A percentile compares a stretch with the other conserved stretches of the same genome.
phyloP scores from a whole-genome alignment of 2,888 invertebrate species.

The Morpho helenor region DNA sequence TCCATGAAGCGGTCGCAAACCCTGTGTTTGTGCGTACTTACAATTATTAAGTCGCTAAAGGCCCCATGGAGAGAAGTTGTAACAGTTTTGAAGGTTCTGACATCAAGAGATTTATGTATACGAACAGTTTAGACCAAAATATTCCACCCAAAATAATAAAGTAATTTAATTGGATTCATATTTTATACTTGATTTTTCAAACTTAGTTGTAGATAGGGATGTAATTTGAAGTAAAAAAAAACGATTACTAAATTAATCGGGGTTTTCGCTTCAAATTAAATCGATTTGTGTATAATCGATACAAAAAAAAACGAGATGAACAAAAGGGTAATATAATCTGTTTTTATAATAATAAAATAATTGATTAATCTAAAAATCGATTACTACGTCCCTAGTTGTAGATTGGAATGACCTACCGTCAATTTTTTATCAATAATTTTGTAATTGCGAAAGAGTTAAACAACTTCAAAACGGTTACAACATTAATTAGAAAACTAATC shows the following conservation, averaged over 20 bases:
- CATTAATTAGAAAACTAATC: constrained; percentile 5
- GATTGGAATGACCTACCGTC: no score
- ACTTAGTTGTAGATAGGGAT: background rate
- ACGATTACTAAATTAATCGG: no score
- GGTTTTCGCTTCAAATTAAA: no score
- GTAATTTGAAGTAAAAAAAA: no score
- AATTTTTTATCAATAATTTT: no score
- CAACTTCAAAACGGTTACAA: constrained; percentile 9
- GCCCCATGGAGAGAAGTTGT: constrained; percentile 8
- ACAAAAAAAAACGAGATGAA: no score
- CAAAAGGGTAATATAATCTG: no score
- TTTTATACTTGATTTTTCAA: background rate
- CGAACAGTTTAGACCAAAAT: background rate
- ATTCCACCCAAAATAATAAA: no score
- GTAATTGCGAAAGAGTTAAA: no score
- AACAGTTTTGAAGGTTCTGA: constrained; percentile 7
- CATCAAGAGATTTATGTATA: background rate
- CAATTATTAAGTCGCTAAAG: constrained; percentile 11
- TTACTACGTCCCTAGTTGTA: background rate
- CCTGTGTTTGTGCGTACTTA: background rate
- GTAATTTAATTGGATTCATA: no score
- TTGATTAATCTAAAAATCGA: background rate
- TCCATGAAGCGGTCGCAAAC: background rate
- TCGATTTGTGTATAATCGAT: no score
- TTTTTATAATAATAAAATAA: no score